Evolutionary conservation across 2,797 vertebrate species (phyloP), one percentile per base, ranked within the genome.

Genomic region (Enoplosus armatus): DNA sequence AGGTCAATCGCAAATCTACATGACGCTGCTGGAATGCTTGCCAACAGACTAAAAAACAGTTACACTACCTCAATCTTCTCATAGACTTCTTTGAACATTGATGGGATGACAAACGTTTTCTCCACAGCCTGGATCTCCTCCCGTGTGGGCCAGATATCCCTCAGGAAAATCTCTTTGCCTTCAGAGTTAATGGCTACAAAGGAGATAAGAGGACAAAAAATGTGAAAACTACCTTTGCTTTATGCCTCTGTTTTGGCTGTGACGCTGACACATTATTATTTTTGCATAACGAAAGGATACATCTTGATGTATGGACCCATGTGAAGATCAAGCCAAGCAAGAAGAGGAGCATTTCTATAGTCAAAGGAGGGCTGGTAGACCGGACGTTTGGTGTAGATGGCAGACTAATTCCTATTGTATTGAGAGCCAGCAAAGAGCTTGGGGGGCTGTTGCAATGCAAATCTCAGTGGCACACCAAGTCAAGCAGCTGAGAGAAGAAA

Each of bases 51-150:
- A 2, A 15, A 20, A 12, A n/a, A n/a, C n/a, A n/a, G 24, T 29
- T 29, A 31, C 14, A 0, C 5, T 80, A 99, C 98, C 97, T 99
- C 98, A 63, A 99, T 96, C 94, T 99, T 99, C 91, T 97, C 92
- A 54, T 99, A 99, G 77, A 99, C 97, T 73, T 99, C 98, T 93
- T 97, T 98, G 90, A 99, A 99, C 97, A 99, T 99, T 14, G 97
- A 96, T 0, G 98, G 98, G 90, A 99, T 99, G 75, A 99, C 98
- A 58, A 96, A 97, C 0, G 93, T 90, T 53, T 85, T 94, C 87
- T 99, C 98, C 61, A 99, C 96, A 0, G 90, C 95, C 86, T 99
- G 98, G 89, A 99, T 98, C 91, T 99, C 98, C 10, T 97, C 96
- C 79, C 98, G 95, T 0, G 96, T 96, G 27, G 98, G 98, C 98